phyloP scores from a whole-genome alignment of 2,113 vertebrate genomes.

The Naja naja region DNA sequence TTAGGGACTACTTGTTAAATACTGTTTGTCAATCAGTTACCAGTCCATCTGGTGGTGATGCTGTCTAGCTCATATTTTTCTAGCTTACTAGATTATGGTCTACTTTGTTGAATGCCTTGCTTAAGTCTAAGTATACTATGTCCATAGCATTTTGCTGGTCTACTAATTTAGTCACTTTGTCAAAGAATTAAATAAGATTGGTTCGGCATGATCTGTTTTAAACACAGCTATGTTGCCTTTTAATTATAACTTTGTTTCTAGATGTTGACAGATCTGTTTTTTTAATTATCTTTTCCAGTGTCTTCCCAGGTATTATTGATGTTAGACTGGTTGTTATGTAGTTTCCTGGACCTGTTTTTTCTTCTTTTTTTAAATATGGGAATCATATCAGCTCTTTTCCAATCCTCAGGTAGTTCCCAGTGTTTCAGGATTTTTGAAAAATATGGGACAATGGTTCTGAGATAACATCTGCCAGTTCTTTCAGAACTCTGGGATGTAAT shows the following conservation, averaged over 20 bases:
- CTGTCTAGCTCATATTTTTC: too few relatives aligned
- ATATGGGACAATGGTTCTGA: neutral
- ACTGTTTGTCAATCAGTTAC: too few relatives aligned
- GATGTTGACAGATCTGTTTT: neutral
- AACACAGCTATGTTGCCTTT: neutral
- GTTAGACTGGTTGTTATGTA: neutral
- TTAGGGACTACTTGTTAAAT: too few relatives aligned
- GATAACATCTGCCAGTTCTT: too few relatives aligned
- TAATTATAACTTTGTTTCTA: neutral
- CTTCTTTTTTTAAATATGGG: neutral
- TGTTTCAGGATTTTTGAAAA: neutral
- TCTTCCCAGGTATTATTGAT: neutral
- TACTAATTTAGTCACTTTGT: too few relatives aligned
- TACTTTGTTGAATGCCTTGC: too few relatives aligned
- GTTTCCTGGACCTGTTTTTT: neutral
- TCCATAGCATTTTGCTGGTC: too few relatives aligned
- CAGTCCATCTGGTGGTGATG: too few relatives aligned
- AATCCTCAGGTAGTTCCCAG: neutral
- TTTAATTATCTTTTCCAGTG: neutral
- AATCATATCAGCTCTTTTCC: neutral
- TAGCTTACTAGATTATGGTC: too few relatives aligned
- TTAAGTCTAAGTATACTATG: too few relatives aligned
- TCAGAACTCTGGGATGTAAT: too few relatives aligned
- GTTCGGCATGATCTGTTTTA: neutral
- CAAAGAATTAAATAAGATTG: neutral